Evolutionary conservation across 2,113 vertebrate genomes (phyloP).

Genomic region (Taurulus bubalis): DNA sequence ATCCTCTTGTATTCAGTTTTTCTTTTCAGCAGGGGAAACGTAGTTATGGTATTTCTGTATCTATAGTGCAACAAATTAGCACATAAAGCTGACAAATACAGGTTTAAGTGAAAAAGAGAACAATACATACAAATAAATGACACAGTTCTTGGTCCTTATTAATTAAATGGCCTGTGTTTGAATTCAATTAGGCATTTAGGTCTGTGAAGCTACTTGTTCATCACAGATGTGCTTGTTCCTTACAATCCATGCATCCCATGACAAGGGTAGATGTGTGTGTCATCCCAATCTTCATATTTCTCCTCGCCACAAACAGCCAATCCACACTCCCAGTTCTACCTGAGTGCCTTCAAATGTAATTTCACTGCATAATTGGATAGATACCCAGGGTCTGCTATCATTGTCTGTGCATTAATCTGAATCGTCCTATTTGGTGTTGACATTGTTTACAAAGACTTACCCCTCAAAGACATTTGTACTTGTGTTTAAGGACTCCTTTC

Average conservation of each 20-base stretch:
- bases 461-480: conserved; percentile 62
- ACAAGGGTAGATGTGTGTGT: conserved; percentile 68
- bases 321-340: conserved; percentile 73
- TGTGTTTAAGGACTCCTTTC: conserved; percentile 62
- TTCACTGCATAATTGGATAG: conserved; percentile 79
- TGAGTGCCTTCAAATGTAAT: conserved; percentile 80
- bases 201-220: neutral
- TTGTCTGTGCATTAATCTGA: conserved; percentile 77
- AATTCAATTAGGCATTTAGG: conserved; percentile 19
- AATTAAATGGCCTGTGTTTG: conserved; percentile 17
- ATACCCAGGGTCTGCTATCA: conserved; percentile 71
- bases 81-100: neutral
- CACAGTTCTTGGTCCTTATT: neutral
- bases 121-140: neutral
- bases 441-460: conserved; percentile 75
- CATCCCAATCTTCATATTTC: conserved; percentile 65
- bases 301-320: conserved; percentile 43
- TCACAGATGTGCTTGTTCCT: conserved; percentile 15
- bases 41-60: neutral
- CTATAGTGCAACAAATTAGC: neutral
- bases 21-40: conserved; percentile 4
- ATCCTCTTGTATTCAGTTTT: conserved; percentile 18
- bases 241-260: conserved; percentile 30
- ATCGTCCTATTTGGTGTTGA: conserved; percentile 71
- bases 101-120: conserved; percentile 5